Evolutionary conservation across 1,140 invertebrate genomes (phyloP), one percentile per base, ranked within the genome.

Genomic region (Orchestia grillus): DNA sequence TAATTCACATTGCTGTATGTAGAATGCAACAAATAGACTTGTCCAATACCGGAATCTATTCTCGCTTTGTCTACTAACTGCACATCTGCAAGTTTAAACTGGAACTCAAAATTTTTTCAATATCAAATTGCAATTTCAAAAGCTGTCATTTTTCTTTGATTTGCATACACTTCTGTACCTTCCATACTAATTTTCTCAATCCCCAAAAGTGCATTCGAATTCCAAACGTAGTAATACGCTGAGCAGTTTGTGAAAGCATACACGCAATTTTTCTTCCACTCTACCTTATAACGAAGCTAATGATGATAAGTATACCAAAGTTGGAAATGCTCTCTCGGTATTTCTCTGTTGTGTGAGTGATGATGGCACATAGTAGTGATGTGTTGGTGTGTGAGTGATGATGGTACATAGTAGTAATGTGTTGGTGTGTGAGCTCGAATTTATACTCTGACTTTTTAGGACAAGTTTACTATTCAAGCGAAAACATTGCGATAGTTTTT

Each of bases 231-330:
- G 36, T 28, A 77, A 77, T n/a, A 77, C 36, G 36, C 11, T 77
- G 62, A 77, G 11, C 62, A 77, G 62, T 77, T 28, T 53, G 15
- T 77, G 62, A 77, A 77, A 77, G 62, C 62, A 77, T 36, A 19
- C 62, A 36, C 1, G 62, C 36, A 77, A 77, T 77, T 77, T 77
- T 15, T 23, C 62, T 77, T 77, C 28, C 28, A 28, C 62, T 8
- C 11, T 77, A 19, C 62, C 11, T 77, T 77, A 6, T 77, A 77
- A 36, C 62, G 62, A 23, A 77, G 62, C 62, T 45, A 44, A 47
- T 45, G 44, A 94, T 45, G 44, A 94, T 45, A 94, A 45, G 92
- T 94, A 94, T 94, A 94, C 92, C 92, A 94, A 94, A 94, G 92
- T 94, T 15, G 6, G 92, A 47, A 45, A 94, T 94, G 92, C 92